Evolutionary conservation across 2,113 vertebrate genomes (phyloP).

Genomic region (Tautogolabrus adspersus): DNA sequence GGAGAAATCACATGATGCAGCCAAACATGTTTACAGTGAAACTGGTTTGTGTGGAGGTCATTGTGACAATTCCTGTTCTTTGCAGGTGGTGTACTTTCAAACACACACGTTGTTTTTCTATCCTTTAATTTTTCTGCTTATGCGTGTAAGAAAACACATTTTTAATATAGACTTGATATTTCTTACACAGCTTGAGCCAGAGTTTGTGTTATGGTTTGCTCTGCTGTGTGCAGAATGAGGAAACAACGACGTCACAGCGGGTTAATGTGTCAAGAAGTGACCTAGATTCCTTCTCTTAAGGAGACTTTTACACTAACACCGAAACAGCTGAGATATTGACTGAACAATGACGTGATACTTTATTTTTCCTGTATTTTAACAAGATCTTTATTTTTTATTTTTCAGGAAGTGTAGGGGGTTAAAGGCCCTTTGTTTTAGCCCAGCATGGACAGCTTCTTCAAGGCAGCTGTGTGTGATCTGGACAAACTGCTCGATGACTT

Average conservation of each 20-base stretch:
- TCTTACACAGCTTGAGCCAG: no score
- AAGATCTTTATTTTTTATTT: neutral
- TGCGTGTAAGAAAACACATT: no score
- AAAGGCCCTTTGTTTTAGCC: slow-evolving; percentile 35
- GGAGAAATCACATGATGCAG: slow-evolving; percentile 2
- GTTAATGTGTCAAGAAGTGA: slow-evolving; percentile 25
- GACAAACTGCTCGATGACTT: slow-evolving; percentile 98
- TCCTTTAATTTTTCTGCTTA: no score
- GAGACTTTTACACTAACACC: neutral
- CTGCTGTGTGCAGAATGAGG: neutral
- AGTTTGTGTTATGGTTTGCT: neutral
- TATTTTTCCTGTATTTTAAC: neutral
- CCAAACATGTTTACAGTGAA: neutral
- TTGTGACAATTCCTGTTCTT: no score
- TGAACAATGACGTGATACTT: neutral
- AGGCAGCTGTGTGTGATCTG: slow-evolving; percentile 95
- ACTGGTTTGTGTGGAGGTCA: neutral
- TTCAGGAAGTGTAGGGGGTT: slow-evolving; percentile 40
- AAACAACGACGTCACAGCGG: neutral
- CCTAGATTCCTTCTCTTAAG: slow-evolving; percentile 9
- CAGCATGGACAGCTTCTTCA: slow-evolving; percentile 98
- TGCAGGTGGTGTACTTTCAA: neutral
- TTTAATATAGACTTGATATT: no score
- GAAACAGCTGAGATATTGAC: neutral
- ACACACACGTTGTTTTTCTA: neutral